These are phyloP conservation scores for Ispidina lecontei DNA, from an alignment of 2,797 vertebrate species.

Conservation along the genomic window DNA sequence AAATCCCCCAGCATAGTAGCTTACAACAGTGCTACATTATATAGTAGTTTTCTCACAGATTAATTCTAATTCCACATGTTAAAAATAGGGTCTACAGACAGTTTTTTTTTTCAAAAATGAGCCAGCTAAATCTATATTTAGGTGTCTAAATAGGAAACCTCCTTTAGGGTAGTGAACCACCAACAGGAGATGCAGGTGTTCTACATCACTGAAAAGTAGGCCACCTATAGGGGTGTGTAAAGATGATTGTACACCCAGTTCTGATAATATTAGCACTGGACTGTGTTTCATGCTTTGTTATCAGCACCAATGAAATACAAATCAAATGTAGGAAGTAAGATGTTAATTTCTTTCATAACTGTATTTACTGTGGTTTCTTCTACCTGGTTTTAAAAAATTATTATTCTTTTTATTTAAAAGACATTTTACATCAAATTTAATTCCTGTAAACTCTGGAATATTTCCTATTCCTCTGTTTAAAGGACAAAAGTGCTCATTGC, in stretches of 20 bases:
- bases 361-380: neutral
- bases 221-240: neutral
- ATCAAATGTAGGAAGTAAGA: neutral
- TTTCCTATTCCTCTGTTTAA: neutral
- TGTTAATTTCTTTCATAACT: neutral
- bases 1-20: neutral
- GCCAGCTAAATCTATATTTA: constrained; percentile 14
- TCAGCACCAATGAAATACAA: neutral
- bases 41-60: neutral
- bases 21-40: neutral
- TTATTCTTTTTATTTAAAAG: neutral
- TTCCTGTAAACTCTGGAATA: neutral
- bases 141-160: neutral
- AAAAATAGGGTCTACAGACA: neutral
- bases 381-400: neutral
- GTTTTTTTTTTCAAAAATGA: neutral
- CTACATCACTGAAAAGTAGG: neutral
- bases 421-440: neutral
- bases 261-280: neutral
- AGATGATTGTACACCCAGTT: neutral
- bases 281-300: neutral
- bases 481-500: constrained; percentile 14
- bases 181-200: neutral
- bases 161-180: neutral
- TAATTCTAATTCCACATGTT: neutral